Base-by-base conservation (phyloP, 2,888 invertebrate species). In the Polymixis lichenea region DNA sequence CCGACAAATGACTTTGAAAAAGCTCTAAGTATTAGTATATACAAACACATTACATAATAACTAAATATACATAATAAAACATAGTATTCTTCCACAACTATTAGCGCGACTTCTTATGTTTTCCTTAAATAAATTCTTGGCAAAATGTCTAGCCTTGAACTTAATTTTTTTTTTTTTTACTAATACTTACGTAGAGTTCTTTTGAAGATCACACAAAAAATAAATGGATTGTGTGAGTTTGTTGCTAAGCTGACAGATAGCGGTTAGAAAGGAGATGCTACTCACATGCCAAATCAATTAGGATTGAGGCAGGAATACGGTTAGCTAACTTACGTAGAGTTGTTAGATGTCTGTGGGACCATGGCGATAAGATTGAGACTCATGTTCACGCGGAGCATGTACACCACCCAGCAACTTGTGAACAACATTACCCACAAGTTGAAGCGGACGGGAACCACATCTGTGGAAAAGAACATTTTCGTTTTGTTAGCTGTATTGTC, bases 301-400 rank as follows among this genome's bases (percentile, higher is more conserved):
- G 1, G 9, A 25, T 55, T 56, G 11, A 5, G 7, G 22, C 22
- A 56, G 22, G 15, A 56, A 25, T 22, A 51, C 13, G 17, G n/a
- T 19, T n/a, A n/a, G 67, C 17, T 67, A 38, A 88, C 92, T 92
- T 88, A 94, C 94, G 94, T 87, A 51, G 86, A 80, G 80, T 95
- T 94, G 61, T 92, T 93, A 43, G 92, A 87, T 11, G 89, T 85
- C 51, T 95, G 94, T 1, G 97, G 96, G 6, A 98, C 97, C 98
- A 98, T 98, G 11, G 98, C 98, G 65, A 98, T 97, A 60, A 98
- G 96, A 86, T 97, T 98, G 70, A 98, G 97, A 25, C 98, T 98
- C 95, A 98, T 97, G 91, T 98, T 98, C 2, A 98, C 97, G 70
- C 98, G 97, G 83, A 98, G 96, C 97, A 98, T 98, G 94, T 98